A percentile compares a stretch with the other conserved stretches of the same genome.
phyloP scores from a whole-genome alignment of 2,888 invertebrate species.

The Mamestra brassicae region DNA sequence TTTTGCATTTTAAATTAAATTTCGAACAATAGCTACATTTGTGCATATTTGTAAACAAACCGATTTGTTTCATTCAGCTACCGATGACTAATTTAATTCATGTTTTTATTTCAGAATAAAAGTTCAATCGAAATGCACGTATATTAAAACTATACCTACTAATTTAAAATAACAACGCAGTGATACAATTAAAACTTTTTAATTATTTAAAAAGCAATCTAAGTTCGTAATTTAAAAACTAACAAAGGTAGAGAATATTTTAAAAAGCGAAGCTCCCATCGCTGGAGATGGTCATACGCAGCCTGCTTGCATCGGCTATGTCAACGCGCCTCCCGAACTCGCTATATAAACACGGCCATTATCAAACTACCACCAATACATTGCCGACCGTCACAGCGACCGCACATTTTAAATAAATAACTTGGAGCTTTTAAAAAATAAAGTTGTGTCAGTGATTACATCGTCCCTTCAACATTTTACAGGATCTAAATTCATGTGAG shows the following conservation, averaged over 20 bases:
- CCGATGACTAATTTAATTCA: constrained; percentile 14
- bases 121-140: constrained; percentile 45
- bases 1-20: not conserved
- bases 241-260: constrained; percentile 62
- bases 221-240: constrained; percentile 36
- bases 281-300: constrained; percentile 77
- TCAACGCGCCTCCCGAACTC: constrained; percentile 75
- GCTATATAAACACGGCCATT: constrained; percentile 85
- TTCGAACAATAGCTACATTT: constrained; percentile 1
- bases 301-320: constrained; percentile 79
- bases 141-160: not conserved
- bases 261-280: constrained; percentile 70
- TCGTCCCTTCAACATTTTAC: constrained; percentile 70
- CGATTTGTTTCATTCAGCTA: constrained; percentile 36
- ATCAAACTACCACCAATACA: constrained; percentile 86
- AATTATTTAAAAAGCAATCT: constrained; percentile 8
- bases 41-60: constrained; percentile 32
- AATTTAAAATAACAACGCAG: not conserved
- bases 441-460: constrained; percentile 83
- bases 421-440: constrained; percentile 75
- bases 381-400: constrained; percentile 85
- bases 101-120: constrained; percentile 14
- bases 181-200: not conserved
- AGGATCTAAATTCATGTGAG: constrained; percentile 86
- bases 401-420: constrained; percentile 79